Evolutionary conservation across 2,113 vertebrate genomes (phyloP), one percentile per base, ranked within the genome.

Genomic region (Spheniscus mendiculus): DNA sequence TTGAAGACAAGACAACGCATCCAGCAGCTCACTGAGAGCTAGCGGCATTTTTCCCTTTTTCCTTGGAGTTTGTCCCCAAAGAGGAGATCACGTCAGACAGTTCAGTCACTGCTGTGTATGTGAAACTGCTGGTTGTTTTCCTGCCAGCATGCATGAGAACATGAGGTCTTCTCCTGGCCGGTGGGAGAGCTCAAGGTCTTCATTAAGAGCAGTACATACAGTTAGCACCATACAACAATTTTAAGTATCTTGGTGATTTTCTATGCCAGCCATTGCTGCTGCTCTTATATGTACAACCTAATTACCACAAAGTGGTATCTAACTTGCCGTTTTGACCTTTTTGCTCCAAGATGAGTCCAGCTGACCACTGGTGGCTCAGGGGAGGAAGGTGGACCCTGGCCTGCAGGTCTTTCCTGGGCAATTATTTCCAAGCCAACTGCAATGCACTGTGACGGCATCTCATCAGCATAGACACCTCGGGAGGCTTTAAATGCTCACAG

Each of bases 191-290:
- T 44, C 25, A 30, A 17, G 38, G 40, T 19, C 61, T 16, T 81
- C 49, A 13, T 61, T 12, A 44, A 52, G 17, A 44, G 50, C 59
- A 30, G 26, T 4, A 25, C 11, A 2, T 11, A 22, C 19, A 40
- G 32, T 9, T 23, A 58, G 55, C 34, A 50, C 36, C 23, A 3
- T 10, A 4, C 0, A 0, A 14, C 27, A 10, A 17, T 32, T 42
- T 47, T 19, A 67, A 74, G 19, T 25, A n/a, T 10, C 58, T 50
- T 1, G 1, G 44, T 0, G 29, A 10, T 52, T 50, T 72, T 34
- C 73, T 5, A 10, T 5, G 12, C 21, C 15, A 3, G 11, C 19
- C 36, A 4, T 26, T 40, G 9, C 13, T 59, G 27, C 27, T 61
- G 44, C 15, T 45, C 16, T 40, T 19, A 47, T 11, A 32, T 1